phyloP scores from a whole-genome alignment of 1,140 invertebrate genomes.

The Drosophila athabasca region DNA sequence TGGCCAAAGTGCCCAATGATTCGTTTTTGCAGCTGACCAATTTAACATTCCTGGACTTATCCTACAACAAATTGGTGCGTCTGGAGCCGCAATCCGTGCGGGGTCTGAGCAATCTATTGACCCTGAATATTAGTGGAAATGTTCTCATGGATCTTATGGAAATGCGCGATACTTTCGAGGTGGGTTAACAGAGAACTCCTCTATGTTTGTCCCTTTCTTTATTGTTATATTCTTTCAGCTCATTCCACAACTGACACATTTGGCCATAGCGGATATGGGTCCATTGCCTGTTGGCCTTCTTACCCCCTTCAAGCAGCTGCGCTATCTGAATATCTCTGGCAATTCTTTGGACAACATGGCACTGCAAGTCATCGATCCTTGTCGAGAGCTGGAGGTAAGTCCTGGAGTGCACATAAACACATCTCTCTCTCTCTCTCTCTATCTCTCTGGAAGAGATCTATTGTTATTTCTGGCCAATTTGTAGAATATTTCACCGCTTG shows the following conservation, averaged over 20 bases:
- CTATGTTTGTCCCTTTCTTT: not conserved
- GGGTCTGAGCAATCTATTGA: constrained; percentile 76
- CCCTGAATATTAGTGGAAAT: constrained; percentile 89
- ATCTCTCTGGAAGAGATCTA: constrained; percentile 32
- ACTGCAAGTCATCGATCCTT: constrained; percentile 81
- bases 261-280: constrained; percentile 86
- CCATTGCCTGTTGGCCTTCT: constrained; percentile 85
- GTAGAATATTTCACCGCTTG: constrained; percentile 52
- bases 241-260: constrained; percentile 84
- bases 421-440: not conserved
- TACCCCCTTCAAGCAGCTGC: constrained; percentile 84
- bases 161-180: constrained; percentile 83
- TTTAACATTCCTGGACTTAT: constrained; percentile 88
- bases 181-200: constrained; percentile 35
- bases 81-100: constrained; percentile 87
- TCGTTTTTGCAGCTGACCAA: constrained; percentile 89
- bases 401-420: constrained; percentile 4
- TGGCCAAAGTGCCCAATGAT: constrained; percentile 88
- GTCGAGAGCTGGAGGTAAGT: constrained; percentile 81
- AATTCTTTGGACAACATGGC: constrained; percentile 84
- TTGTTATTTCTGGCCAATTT: constrained; percentile 68
- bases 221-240: constrained; percentile 72
- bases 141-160: constrained; percentile 76
- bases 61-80: constrained; percentile 89
- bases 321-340: constrained; percentile 86